Conservation (phyloP, 2,797 vertebrate genomes). For the Pseudochaenichthys georgianus region DNA sequence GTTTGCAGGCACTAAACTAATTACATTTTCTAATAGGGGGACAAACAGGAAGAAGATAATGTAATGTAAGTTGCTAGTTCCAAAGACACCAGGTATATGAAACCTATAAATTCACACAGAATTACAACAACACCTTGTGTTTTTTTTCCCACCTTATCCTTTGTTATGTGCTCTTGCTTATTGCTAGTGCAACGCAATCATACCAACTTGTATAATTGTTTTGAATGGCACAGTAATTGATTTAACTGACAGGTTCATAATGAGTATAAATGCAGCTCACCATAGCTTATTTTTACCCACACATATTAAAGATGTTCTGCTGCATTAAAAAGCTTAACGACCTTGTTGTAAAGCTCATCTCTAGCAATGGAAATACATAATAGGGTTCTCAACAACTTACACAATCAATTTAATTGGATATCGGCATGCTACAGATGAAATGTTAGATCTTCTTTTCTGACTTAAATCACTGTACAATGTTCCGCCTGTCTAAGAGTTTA, state of each 20-base stretch:
- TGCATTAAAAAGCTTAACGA: slow-evolving; percentile 7
- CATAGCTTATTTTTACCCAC: not conserved
- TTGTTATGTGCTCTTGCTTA: not conserved
- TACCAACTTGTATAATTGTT: slow-evolving; percentile 1
- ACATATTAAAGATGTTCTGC: not conserved
- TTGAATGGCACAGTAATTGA: slow-evolving; percentile 11
- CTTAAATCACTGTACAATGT: not conserved
- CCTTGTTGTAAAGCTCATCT: slow-evolving; percentile 12
- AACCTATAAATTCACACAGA: slow-evolving; percentile 10
- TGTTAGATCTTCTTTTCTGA: not conserved
- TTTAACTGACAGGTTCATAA: not conserved
- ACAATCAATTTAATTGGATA: slow-evolving; percentile 10
- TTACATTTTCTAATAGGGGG: slow-evolving; percentile 71
- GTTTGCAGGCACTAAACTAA: slow-evolving; percentile 75
- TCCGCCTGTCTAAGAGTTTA: not conserved
- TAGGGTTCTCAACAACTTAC: slow-evolving; percentile 6
- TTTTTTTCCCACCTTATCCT: not conserved
- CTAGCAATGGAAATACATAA: slow-evolving; percentile 19
- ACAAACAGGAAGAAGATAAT: slow-evolving; percentile 74
- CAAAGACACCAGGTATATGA: slow-evolving; percentile 29
- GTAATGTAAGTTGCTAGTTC: slow-evolving; percentile 44
- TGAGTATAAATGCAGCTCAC: not conserved
- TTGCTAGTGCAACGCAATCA: slow-evolving; percentile 5
- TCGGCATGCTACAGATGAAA: not conserved
- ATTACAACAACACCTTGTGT: not conserved